These are phyloP conservation scores for Conistra vaccinii DNA, from an alignment of 2,888 invertebrate genomes.

Conservation along the genomic window DNA sequence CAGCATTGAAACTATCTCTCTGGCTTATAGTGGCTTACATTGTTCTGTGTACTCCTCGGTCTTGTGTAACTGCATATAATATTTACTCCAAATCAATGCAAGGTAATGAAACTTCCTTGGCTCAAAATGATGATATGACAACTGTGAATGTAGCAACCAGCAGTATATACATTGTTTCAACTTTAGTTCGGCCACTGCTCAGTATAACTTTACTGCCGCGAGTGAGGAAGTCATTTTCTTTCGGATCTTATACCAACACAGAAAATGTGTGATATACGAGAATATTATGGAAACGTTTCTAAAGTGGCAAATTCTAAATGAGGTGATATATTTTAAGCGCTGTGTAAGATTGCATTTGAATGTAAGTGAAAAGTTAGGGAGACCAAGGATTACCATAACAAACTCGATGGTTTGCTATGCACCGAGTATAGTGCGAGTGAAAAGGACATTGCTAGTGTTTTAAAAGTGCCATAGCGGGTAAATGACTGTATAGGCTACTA, in stretches of 20 bases:
- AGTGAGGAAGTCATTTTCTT: slow-evolving; percentile 77
- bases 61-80: slow-evolving; percentile 77
- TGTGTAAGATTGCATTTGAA: slow-evolving; percentile 50
- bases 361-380: slow-evolving; percentile 54
- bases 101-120: slow-evolving; percentile 70
- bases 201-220: slow-evolving; percentile 73
- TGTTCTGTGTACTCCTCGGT: slow-evolving; percentile 82
- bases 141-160: slow-evolving; percentile 77
- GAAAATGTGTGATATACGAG: slow-evolving; percentile 62
- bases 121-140: slow-evolving; percentile 70
- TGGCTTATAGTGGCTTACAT: slow-evolving; percentile 81
- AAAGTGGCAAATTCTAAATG: slow-evolving; percentile 25
- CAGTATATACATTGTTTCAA: slow-evolving; percentile 77
- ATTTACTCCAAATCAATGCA: slow-evolving; percentile 75
- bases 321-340: slow-evolving; percentile 46
- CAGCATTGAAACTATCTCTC: slow-evolving; percentile 83
- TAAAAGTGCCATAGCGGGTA: slow-evolving; percentile 35
- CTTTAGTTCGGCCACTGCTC: slow-evolving; percentile 71
- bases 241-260: slow-evolving; percentile 69
- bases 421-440: slow-evolving; percentile 10
- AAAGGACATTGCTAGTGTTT: slow-evolving; percentile 28
- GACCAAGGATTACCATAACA: slow-evolving; percentile 53
- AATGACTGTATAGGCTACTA: neutral
- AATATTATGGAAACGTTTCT: slow-evolving; percentile 35
- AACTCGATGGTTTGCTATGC: slow-evolving; percentile 39